Conservation (phyloP, 1,140 invertebrate species). For the Drosophila subobscura region DNA sequence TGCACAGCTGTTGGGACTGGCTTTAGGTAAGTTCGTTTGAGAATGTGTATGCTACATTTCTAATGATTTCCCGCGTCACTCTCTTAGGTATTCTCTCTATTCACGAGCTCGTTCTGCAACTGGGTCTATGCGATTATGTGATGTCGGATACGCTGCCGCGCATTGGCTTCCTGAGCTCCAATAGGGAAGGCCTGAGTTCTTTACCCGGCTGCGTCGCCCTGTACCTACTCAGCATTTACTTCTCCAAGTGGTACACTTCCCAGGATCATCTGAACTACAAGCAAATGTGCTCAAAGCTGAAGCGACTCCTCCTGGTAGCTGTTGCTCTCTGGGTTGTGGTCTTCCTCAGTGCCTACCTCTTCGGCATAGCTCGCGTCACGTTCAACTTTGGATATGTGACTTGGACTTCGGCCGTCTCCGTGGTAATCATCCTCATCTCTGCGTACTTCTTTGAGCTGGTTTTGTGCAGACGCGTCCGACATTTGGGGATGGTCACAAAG, state of each 20-base stretch:
- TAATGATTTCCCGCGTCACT: not conserved
- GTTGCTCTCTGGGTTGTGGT: constrained; percentile 34
- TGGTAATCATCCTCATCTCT: constrained; percentile 38
- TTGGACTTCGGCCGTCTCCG: constrained; percentile 38
- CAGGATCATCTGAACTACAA: constrained; percentile 22
- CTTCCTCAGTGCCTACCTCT: constrained; percentile 8
- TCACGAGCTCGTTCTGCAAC: constrained; percentile 89
- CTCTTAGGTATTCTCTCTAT: constrained; percentile 84
- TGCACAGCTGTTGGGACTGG: constrained; percentile 37
- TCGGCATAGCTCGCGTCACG: constrained; percentile 59
- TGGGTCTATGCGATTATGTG: constrained; percentile 89
- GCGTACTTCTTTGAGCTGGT: constrained; percentile 52
- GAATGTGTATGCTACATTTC: not conserved
- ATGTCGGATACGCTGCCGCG: constrained; percentile 85
- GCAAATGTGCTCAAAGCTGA: constrained; percentile 32
- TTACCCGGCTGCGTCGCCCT: constrained; percentile 92
- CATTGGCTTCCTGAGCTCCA: constrained; percentile 89
- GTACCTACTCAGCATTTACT: constrained; percentile 89
- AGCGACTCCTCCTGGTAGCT: constrained; percentile 11
- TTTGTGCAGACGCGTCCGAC: not conserved
- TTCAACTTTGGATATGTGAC: constrained; percentile 58
- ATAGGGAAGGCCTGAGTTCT: constrained; percentile 95
- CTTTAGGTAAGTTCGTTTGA: constrained; percentile 82
- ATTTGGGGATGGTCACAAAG: constrained; percentile 1
- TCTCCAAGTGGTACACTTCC: constrained; percentile 79